Evolutionary conservation across 1,140 invertebrate genomes (phyloP).

Genomic region (Drosophila ohnishii): DNA sequence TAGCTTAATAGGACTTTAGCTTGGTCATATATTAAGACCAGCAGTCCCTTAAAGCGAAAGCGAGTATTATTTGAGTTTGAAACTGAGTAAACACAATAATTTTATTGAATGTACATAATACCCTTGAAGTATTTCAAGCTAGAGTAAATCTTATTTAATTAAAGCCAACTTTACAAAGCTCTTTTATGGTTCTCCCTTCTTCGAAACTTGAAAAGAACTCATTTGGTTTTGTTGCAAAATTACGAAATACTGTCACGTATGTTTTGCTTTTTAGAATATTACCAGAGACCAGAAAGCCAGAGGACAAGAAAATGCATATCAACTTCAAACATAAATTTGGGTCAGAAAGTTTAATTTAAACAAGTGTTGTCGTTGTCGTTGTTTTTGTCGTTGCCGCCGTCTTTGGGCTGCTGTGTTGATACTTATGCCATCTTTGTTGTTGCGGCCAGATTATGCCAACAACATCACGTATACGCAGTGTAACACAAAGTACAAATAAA

Average conservation of each 20-base stretch:
- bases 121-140: neutral
- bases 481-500: constrained; percentile 78
- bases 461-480: constrained; percentile 72
- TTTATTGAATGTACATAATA: neutral
- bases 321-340: constrained; percentile 79
- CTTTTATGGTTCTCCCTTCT: neutral
- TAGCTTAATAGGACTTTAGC: neutral
- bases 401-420: constrained; percentile 40
- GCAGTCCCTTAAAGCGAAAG: neutral
- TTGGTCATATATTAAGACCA: constrained; percentile 4
- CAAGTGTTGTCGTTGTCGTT: constrained; percentile 54
- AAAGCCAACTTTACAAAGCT: constrained; percentile 33
- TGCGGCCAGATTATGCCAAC: constrained; percentile 34
- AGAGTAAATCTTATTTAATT: constrained; percentile 60
- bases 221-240: constrained; percentile 60
- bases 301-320: constrained; percentile 66
- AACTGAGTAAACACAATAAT: neutral
- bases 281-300: constrained; percentile 28
- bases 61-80: neutral
- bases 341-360: constrained; percentile 81
- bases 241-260: constrained; percentile 79
- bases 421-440: constrained; percentile 44
- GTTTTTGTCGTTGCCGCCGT: constrained; percentile 3
- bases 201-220: constrained; percentile 52
- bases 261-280: constrained; percentile 79